Evolutionary conservation across 2,797 vertebrate species (phyloP).

Genomic region (Chaenodraco wilsoni): DNA sequence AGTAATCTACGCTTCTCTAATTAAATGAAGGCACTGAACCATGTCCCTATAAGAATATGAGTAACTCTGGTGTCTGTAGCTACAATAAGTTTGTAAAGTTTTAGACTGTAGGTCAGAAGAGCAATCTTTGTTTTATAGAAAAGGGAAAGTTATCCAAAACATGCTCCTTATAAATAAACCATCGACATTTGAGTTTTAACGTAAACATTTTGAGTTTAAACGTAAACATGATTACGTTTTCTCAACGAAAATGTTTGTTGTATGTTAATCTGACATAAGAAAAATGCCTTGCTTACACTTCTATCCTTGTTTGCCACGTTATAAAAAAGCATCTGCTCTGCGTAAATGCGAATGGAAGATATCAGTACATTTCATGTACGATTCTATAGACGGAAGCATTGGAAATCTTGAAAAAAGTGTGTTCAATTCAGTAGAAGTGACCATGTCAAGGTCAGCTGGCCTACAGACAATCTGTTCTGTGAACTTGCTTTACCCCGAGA

Average conservation of each 20-base stretch:
- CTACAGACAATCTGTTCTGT: constrained; percentile 1
- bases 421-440: not conserved
- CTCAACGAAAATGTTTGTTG: not conserved
- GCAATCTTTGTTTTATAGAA: not conserved
- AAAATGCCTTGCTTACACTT: not conserved
- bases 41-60: not conserved
- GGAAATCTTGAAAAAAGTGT: not conserved
- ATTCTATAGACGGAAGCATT: not conserved
- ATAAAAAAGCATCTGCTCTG: not conserved
- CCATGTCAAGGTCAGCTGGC: constrained; percentile 17
- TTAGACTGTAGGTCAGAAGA: not conserved
- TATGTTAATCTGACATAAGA: not conserved
- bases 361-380: not conserved
- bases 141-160: constrained; percentile 1
- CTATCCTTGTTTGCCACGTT: not conserved
- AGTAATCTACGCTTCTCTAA: not conserved
- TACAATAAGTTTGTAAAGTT: constrained; percentile 35
- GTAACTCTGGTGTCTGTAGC: not conserved
- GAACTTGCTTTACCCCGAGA: not conserved
- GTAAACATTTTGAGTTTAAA: not conserved
- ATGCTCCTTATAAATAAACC: not conserved
- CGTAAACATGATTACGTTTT: not conserved
- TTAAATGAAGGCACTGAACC: not conserved
- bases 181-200: not conserved
- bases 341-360: not conserved